phyloP scores from a whole-genome alignment of 1,140 invertebrate species.

The Bombus sibiricus region DNA sequence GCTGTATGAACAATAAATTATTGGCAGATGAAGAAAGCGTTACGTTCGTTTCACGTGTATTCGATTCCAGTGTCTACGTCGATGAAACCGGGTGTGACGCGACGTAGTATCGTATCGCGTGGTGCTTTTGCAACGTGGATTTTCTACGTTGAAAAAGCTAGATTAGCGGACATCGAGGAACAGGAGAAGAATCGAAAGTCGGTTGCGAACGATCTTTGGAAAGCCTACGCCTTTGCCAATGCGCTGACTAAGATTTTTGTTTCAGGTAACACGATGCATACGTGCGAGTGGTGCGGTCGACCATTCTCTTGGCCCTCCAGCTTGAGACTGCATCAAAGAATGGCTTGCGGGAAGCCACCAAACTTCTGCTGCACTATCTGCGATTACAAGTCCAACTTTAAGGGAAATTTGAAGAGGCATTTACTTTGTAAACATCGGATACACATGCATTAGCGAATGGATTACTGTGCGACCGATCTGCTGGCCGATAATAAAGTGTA shows the following conservation, averaged over 20 bases:
- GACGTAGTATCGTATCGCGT: too few relatives aligned
- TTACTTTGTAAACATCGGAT: conserved; percentile 74
- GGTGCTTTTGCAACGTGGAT: too few relatives aligned
- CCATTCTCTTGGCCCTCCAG: conserved; percentile 79
- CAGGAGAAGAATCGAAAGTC: not conserved
- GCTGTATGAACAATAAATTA: conserved; percentile 20
- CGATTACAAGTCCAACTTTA: conserved; percentile 83
- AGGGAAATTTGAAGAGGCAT: conserved; percentile 83
- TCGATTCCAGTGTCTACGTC: not conserved
- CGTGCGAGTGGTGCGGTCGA: conserved; percentile 76
- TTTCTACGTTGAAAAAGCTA: too few relatives aligned
- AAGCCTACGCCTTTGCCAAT: too few relatives aligned
- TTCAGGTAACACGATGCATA: conserved; percentile 72
- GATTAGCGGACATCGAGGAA: not conserved
- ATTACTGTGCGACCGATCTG: too few relatives aligned
- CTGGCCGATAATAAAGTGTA: conserved; percentile 4
- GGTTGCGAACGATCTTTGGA: not conserved
- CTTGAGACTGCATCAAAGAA: conserved; percentile 81
- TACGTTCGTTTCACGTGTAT: not conserved
- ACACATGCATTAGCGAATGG: conserved; percentile 15
- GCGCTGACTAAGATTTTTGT: conserved; percentile 65
- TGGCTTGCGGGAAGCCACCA: conserved; percentile 82
- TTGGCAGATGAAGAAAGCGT: not conserved
- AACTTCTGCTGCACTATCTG: conserved; percentile 76
- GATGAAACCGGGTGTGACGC: too few relatives aligned